Conservation (phyloP, 2,113 vertebrate genomes). For the Callipepla californica region DNA sequence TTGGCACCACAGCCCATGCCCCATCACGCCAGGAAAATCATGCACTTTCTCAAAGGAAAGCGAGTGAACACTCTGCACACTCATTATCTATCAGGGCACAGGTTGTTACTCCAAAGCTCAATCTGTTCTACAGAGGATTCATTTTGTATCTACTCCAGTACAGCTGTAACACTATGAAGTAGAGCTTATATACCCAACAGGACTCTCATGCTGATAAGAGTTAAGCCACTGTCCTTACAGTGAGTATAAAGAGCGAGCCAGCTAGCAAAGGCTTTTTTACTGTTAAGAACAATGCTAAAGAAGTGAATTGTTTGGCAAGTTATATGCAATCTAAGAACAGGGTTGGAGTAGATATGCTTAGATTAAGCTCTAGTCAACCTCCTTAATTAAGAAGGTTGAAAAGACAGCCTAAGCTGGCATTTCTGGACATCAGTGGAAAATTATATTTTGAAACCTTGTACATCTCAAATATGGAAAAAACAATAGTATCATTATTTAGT, state of each 20-base stretch:
- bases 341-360: not conserved
- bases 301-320: not conserved
- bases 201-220: not conserved
- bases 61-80: not conserved
- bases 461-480: not conserved
- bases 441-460: not conserved
- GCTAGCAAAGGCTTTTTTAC: not conserved
- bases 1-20: not conserved
- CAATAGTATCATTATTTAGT: not conserved
- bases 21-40: not conserved
- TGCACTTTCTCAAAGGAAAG: not conserved
- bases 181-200: not conserved
- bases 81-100: not conserved
- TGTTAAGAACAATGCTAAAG: not conserved
- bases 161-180: not conserved
- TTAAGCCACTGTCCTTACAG: not conserved
- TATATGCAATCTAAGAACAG: not conserved
- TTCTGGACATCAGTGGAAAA: not conserved
- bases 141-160: not conserved
- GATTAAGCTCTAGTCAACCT: not conserved
- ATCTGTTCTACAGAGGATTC: not conserved
- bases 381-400: not conserved
- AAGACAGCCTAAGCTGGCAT: not conserved
- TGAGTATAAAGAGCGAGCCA: not conserved
- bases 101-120: not conserved